Conservation (phyloP, 2,113 vertebrate species). For the Saguinus midas region DNA sequence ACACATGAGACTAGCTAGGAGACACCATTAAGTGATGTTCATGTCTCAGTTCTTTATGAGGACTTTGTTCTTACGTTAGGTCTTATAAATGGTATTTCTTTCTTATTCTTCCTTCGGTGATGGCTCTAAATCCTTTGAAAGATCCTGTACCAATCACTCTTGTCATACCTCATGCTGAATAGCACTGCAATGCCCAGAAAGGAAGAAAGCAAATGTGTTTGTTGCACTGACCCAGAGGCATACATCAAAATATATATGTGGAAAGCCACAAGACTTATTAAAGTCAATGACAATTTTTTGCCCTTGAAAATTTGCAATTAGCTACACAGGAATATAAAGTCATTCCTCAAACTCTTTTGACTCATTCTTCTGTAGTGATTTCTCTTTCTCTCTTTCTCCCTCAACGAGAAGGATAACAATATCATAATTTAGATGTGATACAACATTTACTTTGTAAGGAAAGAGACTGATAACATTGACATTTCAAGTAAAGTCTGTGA, state of each 20-base stretch:
- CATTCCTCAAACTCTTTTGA: background rate
- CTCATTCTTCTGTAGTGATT: background rate
- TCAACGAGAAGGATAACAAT: background rate
- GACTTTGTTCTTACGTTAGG: constrained; percentile 73
- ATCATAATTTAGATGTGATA: background rate
- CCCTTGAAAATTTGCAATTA: constrained; percentile 30
- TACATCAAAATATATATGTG: constrained; percentile 53
- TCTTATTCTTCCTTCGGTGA: constrained; percentile 62
- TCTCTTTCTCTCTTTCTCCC: background rate
- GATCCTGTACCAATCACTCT: constrained; percentile 67
- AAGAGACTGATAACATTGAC: background rate
- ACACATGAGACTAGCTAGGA: constrained; percentile 74
- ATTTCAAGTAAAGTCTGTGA: background rate
- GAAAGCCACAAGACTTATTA: constrained; percentile 36
- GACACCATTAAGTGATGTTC: constrained; percentile 73
- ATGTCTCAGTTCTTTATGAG: constrained; percentile 77
- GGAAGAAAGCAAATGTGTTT: constrained; percentile 37
- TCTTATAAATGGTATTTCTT: constrained; percentile 77
- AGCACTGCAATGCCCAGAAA: background rate
- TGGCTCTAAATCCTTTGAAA: constrained; percentile 75
- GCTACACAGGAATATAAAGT: background rate
- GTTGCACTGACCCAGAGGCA: background rate
- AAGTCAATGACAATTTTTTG: background rate
- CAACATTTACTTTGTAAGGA: background rate
- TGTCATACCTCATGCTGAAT: constrained; percentile 54